phyloP scores from a whole-genome alignment of 2,888 invertebrate genomes.

The Ferrisia virgata region DNA sequence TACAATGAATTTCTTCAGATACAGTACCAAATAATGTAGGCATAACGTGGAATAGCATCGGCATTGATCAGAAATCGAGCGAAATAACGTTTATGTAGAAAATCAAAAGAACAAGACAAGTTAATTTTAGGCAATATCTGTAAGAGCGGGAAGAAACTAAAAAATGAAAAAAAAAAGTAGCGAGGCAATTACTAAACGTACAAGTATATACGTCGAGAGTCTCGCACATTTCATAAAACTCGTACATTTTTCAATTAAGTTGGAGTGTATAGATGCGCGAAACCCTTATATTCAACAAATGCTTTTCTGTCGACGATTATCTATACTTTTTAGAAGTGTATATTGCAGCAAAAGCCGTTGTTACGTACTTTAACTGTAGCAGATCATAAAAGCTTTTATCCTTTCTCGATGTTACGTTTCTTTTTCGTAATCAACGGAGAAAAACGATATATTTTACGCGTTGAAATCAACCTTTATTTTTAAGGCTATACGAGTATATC shows the following conservation, averaged over 20 bases:
- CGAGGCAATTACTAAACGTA: neutral
- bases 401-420: slow-evolving; percentile 1
- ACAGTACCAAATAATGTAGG: too few species aligned
- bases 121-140: neutral
- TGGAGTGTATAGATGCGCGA: neutral
- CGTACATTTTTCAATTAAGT: slow-evolving; percentile 6
- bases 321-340: neutral
- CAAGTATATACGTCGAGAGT: neutral
- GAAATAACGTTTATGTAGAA: neutral
- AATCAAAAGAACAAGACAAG: neutral
- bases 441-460: slow-evolving; percentile 11
- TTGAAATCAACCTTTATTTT: slow-evolving; percentile 2
- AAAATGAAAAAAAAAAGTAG: neutral
- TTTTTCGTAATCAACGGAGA: slow-evolving; percentile 1
- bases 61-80: too few species aligned
- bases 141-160: too few species aligned
- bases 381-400: slow-evolving; percentile 15
- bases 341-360: neutral
- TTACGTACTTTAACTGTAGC: neutral
- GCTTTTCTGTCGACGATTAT: neutral
- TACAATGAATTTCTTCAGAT: too few species aligned
- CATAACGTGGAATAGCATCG: neutral
- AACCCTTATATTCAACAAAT: neutral
- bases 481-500: neutral
- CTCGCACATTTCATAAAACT: neutral